These are phyloP conservation scores for Eucriotettix oculatus DNA, from an alignment of 2,888 invertebrate species.

Conservation along the genomic window DNA sequence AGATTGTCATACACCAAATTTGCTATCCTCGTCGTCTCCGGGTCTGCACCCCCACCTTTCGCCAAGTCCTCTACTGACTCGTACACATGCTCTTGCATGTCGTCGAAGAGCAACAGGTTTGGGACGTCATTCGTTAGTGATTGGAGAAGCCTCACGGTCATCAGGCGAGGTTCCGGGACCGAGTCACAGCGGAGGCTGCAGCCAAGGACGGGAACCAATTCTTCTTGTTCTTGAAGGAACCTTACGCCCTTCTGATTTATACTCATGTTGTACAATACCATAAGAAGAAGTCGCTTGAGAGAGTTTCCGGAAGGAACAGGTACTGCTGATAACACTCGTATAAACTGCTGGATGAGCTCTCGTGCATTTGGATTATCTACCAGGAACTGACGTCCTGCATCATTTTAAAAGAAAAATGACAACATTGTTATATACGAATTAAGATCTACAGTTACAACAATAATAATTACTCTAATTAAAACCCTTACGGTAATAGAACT, in stretches of 20 bases:
- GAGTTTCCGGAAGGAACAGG: constrained; percentile 20
- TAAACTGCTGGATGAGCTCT: constrained; percentile 21
- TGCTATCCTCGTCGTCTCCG: constrained; percentile 6
- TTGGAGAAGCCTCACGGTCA: constrained; percentile 16
- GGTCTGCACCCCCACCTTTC: not conserved
- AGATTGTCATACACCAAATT: constrained; percentile 9
- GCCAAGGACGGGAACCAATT: constrained; percentile 12
- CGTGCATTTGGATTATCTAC: constrained; percentile 21
- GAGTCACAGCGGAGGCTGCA: constrained; percentile 12
- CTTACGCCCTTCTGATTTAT: constrained; percentile 23
- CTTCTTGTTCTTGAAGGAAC: constrained; percentile 15
- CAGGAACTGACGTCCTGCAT: constrained; percentile 24
- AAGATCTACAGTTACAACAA: no score
- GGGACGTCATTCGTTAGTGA: constrained; percentile 17
- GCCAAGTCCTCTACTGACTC: constrained; percentile 5
- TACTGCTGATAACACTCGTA: constrained; percentile 19
- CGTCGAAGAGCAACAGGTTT: constrained; percentile 3
- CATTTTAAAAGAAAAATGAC: no score
- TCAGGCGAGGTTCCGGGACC: constrained; percentile 14
- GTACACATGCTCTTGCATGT: constrained; percentile 9
- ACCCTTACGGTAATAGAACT: no score
- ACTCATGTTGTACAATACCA: constrained; percentile 25
- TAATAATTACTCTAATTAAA: no score
- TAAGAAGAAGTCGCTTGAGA: constrained; percentile 22
- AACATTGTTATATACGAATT: no score